These are phyloP conservation scores for Chelonus insularis DNA, from an alignment of 1,140 invertebrate species.

Conservation along the genomic window DNA sequence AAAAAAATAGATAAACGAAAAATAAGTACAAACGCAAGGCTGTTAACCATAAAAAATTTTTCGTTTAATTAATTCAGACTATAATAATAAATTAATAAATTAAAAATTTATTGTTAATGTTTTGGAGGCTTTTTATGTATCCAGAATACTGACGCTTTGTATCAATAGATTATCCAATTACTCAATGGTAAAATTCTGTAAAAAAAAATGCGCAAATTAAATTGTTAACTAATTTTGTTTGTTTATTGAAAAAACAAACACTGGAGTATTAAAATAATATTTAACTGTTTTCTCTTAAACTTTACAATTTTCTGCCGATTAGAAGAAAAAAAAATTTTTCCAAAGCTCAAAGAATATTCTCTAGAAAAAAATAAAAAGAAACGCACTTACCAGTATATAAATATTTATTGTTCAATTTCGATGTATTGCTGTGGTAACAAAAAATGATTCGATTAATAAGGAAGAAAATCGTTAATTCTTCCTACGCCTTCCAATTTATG, in stretches of 20 bases:
- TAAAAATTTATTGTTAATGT: slow-evolving; percentile 2
- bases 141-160: neutral
- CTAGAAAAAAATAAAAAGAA: neutral
- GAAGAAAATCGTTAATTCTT: slow-evolving; percentile 19
- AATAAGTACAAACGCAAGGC: slow-evolving; percentile 26
- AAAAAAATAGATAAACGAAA: slow-evolving; percentile 5
- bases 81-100: slow-evolving; percentile 10
- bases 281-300: too few species aligned
- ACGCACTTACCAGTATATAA: neutral
- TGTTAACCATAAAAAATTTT: slow-evolving; percentile 6
- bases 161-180: neutral
- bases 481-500: slow-evolving; percentile 33
- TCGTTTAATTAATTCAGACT: slow-evolving; percentile 6
- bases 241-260: neutral
- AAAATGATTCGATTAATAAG: slow-evolving; percentile 12
- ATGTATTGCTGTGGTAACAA: neutral
- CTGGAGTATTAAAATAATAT: neutral
- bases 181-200: neutral
- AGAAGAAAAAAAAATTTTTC: neutral
- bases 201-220: neutral
- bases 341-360: neutral
- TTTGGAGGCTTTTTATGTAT: neutral
- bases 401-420: slow-evolving; percentile 3
- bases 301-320: too few species aligned
- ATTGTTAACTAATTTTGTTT: neutral